Percentiles rank a stretch among this genome's conserved stretches.
Conservation (phyloP, 2,113 vertebrate species). For the Myrmophylax atrothorax region DNA sequence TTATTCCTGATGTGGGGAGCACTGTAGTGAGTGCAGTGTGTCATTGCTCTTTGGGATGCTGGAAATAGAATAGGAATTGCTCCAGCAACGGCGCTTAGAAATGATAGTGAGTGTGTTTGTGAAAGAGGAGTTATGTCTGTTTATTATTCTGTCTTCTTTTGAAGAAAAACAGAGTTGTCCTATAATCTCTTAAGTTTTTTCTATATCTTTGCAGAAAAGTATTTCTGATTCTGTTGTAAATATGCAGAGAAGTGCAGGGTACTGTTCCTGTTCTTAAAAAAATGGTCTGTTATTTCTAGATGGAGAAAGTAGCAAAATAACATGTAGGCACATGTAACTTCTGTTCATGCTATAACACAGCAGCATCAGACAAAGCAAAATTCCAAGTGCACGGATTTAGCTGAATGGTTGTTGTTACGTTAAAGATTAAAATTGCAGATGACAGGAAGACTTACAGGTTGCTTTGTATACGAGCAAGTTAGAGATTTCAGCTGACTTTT, state of each 20-base stretch:
- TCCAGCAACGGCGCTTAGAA: slow-evolving; percentile 33
- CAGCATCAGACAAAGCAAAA: rapidly evolving
- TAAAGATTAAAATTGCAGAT: neutral
- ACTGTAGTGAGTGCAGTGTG: slow-evolving; percentile 1
- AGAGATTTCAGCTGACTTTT: neutral
- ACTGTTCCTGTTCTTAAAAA: slow-evolving; percentile 1
- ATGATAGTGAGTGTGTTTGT: neutral
- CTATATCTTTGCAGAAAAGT: neutral
- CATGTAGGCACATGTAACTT: neutral
- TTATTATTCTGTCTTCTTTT: slow-evolving; percentile 58
- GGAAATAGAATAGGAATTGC: slow-evolving; percentile 56
- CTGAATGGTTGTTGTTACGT: neutral
- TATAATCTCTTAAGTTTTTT: slow-evolving; percentile 25
- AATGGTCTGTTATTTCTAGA: neutral
- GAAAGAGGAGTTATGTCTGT: slow-evolving; percentile 49
- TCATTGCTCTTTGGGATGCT: slow-evolving; percentile 44
- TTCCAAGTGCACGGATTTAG: neutral
- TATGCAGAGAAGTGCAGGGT: neutral
- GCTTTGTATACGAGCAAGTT: neutral
- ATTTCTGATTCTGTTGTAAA: slow-evolving; percentile 38
- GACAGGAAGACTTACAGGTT: neutral
- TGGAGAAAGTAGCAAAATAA: neutral
- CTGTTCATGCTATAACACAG: neutral
- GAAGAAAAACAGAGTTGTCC: slow-evolving; percentile 45
- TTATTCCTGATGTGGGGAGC: slow-evolving; percentile 16